phyloP scores from a whole-genome alignment of 2,113 vertebrate species.

The Ptilorrhoa leucosticta region DNA sequence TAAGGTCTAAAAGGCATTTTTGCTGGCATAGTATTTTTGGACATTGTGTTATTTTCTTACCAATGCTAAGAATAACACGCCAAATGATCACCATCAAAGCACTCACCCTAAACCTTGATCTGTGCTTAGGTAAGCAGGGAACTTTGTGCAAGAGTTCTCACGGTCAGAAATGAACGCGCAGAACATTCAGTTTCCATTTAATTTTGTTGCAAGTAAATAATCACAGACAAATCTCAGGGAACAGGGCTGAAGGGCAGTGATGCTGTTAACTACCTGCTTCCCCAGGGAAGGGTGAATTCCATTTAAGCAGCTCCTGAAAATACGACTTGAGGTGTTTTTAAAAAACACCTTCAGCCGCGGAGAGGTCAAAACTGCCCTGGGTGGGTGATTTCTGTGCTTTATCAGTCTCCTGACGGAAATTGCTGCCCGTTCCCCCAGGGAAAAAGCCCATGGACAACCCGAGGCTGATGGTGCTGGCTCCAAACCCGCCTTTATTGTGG shows the following conservation, averaged over 20 bases:
- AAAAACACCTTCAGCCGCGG: background rate
- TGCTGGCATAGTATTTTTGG: background rate
- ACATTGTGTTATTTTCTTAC: background rate
- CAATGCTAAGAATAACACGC: background rate
- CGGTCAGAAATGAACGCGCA: rapidly evolving
- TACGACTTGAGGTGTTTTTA: background rate
- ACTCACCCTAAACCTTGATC: background rate
- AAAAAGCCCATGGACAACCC: background rate
- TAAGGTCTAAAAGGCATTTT: background rate
- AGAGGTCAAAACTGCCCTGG: background rate
- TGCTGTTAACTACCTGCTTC: background rate
- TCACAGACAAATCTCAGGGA: background rate
- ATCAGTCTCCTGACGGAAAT: background rate
- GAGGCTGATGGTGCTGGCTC: background rate
- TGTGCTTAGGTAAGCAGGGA: background rate
- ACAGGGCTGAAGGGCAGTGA: background rate
- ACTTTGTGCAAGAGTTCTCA: background rate
- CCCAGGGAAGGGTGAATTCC: background rate
- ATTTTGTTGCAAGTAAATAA: background rate
- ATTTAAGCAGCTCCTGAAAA: background rate
- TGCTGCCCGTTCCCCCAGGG: background rate
- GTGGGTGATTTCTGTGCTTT: background rate
- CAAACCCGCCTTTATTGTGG: background rate
- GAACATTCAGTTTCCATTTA: background rate
- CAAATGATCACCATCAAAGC: background rate